Percentiles rank a stretch among this genome's conserved stretches.
Evolutionary conservation across 2,797 vertebrate genomes (phyloP).

Genomic region (Ispidina lecontei): DNA sequence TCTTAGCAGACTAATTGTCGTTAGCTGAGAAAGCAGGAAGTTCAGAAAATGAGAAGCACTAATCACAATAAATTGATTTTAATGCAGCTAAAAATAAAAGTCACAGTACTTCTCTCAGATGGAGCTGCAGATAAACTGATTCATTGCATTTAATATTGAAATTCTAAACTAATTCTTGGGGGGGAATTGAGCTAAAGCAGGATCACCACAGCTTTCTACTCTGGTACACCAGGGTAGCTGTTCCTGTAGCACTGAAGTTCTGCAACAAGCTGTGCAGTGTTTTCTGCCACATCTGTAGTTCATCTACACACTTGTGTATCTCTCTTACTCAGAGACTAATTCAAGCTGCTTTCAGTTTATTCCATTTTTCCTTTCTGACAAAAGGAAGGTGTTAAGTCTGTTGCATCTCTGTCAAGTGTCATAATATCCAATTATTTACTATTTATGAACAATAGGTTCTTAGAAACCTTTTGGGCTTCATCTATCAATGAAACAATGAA

Average conservation of each 20-base stretch:
- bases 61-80: slow-evolving; percentile 51
- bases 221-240: background rate
- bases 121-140: slow-evolving; percentile 20
- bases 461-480: background rate
- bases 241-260: background rate
- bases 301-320: background rate
- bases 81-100: slow-evolving; percentile 53
- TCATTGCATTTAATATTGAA: slow-evolving; percentile 16
- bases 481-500: background rate
- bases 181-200: background rate
- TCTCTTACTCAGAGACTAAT: background rate
- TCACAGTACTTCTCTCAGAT: background rate
- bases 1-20: slow-evolving; percentile 28
- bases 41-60: slow-evolving; percentile 36
- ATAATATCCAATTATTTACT: background rate
- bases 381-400: background rate
- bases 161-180: background rate
- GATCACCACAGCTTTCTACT: background rate
- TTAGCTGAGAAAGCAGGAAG: slow-evolving; percentile 37
- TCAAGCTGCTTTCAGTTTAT: background rate
- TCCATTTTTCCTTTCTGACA: background rate
- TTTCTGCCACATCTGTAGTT: background rate
- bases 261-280: background rate
- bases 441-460: background rate
- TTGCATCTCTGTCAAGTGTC: background rate